phyloP scores from a whole-genome alignment of 2,113 vertebrate species.

The Entomyzon cyanotis region DNA sequence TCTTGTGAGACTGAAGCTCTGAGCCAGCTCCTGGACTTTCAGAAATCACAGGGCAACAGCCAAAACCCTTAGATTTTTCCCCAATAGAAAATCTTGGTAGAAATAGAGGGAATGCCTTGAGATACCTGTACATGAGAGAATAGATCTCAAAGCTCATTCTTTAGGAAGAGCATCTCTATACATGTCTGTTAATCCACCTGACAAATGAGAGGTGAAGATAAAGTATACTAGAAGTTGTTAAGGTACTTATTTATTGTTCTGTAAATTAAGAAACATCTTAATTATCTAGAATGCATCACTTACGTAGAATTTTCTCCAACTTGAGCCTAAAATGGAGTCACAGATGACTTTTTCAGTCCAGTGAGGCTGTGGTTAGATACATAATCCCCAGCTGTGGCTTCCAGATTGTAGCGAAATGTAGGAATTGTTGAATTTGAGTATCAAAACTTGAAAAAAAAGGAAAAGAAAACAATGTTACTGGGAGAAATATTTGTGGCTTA shows the following conservation, averaged over 20 bases:
- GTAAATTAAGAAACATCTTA: neutral
- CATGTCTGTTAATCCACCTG: neutral
- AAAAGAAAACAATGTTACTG: neutral
- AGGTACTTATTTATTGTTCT: neutral
- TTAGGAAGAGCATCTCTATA: neutral
- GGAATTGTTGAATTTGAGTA: neutral
- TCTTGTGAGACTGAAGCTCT: neutral
- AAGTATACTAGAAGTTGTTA: neutral
- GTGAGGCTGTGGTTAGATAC: neutral
- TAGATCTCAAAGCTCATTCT: neutral
- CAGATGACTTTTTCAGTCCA: neutral
- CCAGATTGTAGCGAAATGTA: neutral
- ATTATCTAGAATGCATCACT: neutral
- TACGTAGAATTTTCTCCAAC: neutral
- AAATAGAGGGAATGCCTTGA: neutral
- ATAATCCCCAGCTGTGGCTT: neutral
- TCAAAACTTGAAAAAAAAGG: neutral
- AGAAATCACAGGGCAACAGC: neutral
- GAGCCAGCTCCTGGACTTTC: neutral
- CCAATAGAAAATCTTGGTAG: fast-evolving
- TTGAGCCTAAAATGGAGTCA: neutral
- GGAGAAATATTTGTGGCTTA: neutral
- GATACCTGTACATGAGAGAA: neutral
- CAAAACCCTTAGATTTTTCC: neutral
- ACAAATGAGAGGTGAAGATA: neutral